These are phyloP conservation scores for Phrynosoma blainvillii DNA, from an alignment of 2,113 vertebrate genomes.

Conservation along the genomic window DNA sequence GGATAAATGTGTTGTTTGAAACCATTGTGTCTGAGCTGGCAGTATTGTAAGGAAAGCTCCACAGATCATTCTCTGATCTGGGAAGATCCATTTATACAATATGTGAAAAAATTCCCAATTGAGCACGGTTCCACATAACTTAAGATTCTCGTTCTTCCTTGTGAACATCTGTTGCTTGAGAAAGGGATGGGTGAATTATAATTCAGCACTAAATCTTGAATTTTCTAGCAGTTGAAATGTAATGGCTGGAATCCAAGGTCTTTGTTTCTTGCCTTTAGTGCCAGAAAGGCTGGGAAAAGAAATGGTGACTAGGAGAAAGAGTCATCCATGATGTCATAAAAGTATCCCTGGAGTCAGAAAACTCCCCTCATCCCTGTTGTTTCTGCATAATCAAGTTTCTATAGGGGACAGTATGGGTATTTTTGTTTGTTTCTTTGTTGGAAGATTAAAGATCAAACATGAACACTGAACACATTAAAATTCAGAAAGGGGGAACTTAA, in stretches of 20 bases:
- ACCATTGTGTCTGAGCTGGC: background rate
- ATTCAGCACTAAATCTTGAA: background rate
- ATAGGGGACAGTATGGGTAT: background rate
- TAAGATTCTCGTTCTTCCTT: background rate
- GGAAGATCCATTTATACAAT: background rate
- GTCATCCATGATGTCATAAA: conserved; percentile 11
- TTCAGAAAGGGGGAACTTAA: background rate
- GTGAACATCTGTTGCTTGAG: background rate
- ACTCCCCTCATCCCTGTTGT: background rate
- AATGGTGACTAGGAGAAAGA: background rate
- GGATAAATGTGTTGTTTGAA: background rate
- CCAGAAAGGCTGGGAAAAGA: background rate
- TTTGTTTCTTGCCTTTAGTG: background rate
- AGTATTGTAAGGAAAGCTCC: too few relatives aligned
- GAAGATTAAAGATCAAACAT: background rate
- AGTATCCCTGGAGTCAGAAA: conserved; percentile 12
- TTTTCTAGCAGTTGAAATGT: background rate
- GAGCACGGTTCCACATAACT: background rate
- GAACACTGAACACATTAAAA: background rate
- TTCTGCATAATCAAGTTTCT: background rate
- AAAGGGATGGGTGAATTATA: background rate
- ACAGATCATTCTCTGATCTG: background rate
- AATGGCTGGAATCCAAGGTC: background rate
- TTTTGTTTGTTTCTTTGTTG: background rate
- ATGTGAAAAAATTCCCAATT: background rate